Conservation (phyloP, 2,888 invertebrate genomes). For the Byasa hedistus region DNA sequence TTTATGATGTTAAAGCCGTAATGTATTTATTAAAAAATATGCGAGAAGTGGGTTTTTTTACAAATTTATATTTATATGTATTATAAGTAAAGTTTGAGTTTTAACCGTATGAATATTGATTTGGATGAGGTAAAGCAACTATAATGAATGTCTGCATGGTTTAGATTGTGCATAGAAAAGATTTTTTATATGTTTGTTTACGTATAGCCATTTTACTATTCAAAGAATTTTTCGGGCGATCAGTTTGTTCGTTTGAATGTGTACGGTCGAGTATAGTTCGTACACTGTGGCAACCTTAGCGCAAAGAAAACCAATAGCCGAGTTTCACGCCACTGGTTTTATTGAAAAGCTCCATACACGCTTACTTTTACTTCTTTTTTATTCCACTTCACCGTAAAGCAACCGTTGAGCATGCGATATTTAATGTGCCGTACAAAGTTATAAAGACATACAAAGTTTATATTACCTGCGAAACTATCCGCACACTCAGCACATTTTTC, state of each 20-base stretch:
- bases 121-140: background rate
- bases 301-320: constrained; percentile 67
- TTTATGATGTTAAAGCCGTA: too few relatives aligned
- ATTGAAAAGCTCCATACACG: constrained; percentile 62
- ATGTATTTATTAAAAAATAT: too few relatives aligned
- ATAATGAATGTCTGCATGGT: background rate
- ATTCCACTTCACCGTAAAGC: constrained; percentile 42
- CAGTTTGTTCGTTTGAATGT: constrained; percentile 16
- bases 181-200: background rate
- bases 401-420: constrained; percentile 26
- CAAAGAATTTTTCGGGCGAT: constrained; percentile 21
- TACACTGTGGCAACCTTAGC: constrained; percentile 34
- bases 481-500: too few relatives aligned
- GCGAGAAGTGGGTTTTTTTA: too few relatives aligned
- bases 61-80: too few relatives aligned
- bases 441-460: constrained; percentile 10
- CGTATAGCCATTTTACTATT: background rate
- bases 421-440: constrained; percentile 17
- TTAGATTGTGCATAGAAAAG: background rate
- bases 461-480: background rate
- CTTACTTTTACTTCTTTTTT: constrained; percentile 53
- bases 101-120: too few relatives aligned
- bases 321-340: constrained; percentile 63
- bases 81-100: too few relatives aligned
- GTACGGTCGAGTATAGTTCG: constrained; percentile 28